Conservation (phyloP, 2,113 vertebrate genomes). For the Vicugna pacos region DNA sequence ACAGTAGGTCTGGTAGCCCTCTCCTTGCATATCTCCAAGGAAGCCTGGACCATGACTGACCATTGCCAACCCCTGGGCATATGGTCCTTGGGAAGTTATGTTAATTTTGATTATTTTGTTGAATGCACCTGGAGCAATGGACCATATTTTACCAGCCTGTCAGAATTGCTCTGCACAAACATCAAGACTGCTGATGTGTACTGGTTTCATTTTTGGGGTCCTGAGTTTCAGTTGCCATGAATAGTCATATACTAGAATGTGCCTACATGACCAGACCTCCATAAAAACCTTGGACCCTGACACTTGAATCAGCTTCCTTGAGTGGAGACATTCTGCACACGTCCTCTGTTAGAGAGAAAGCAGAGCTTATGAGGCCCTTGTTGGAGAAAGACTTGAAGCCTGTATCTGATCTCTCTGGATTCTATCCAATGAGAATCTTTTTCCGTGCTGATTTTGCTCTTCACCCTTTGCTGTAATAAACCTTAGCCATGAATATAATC, state of each 20-base stretch:
- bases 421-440: not conserved
- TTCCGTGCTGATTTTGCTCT: not conserved
- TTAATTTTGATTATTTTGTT: slow-evolving; percentile 34
- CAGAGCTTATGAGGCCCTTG: not conserved
- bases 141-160: not conserved
- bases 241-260: not conserved
- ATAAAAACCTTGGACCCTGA: not conserved
- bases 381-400: not conserved
- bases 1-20: not conserved
- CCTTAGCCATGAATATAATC: not conserved
- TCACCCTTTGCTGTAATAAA: slow-evolving; percentile 8
- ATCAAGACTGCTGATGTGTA: not conserved
- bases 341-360: not conserved
- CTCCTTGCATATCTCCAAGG: not conserved
- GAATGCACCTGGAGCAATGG: not conserved
- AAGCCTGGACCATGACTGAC: not conserved
- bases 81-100: not conserved
- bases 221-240: not conserved
- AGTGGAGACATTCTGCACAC: not conserved
- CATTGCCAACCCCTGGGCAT: not conserved
- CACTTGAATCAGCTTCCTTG: not conserved
- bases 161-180: not conserved
- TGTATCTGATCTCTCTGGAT: not conserved
- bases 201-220: not conserved
- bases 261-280: not conserved